Conservation (phyloP, 2,797 vertebrate genomes). For the Otolemur crassicaudatus region DNA sequence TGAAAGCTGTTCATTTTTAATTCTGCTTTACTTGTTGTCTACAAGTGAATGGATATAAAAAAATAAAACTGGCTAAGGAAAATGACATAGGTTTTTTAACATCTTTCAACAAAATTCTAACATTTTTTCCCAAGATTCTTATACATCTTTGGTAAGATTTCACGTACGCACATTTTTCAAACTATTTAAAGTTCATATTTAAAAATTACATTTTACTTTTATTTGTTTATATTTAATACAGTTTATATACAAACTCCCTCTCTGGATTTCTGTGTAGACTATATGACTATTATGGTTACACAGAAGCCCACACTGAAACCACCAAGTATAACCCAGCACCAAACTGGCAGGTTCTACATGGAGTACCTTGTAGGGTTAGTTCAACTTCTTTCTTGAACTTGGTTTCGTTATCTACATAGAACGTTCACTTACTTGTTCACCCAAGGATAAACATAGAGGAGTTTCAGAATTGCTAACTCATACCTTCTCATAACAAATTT, state of each 20-base stretch:
- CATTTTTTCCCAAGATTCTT: background rate
- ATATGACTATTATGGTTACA: background rate
- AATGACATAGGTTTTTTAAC: background rate
- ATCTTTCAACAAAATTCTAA: background rate
- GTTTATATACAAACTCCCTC: background rate
- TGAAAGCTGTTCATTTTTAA: background rate
- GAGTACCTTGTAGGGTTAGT: background rate
- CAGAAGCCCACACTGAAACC: accelerated
- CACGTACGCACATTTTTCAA: background rate
- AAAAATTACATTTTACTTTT: background rate
- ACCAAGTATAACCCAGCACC: background rate
- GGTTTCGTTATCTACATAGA: background rate
- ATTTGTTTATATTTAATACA: background rate
- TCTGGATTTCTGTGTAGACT: background rate
- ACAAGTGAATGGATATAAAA: background rate
- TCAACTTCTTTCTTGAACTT: background rate
- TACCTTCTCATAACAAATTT: background rate
- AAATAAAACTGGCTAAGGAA: background rate
- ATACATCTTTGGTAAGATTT: background rate
- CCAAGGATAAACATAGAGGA: background rate
- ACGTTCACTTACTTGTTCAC: background rate
- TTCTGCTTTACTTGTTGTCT: background rate
- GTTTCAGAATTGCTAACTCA: background rate
- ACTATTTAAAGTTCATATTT: background rate
- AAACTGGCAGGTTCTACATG: background rate